Conservation (phyloP, 2,888 invertebrate species). For the Microctonus brassicae region DNA sequence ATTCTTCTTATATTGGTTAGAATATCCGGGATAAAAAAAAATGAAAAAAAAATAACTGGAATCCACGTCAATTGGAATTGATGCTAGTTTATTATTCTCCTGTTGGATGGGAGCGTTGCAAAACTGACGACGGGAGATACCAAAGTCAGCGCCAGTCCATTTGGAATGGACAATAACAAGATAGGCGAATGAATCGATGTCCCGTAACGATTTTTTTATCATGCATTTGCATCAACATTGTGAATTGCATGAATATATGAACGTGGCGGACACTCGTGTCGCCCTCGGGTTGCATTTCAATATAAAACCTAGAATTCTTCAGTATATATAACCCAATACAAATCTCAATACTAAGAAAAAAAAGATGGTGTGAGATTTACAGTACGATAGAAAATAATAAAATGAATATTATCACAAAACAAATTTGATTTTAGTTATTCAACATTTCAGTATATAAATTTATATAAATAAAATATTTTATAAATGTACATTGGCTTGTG, state of each 20-base stretch:
- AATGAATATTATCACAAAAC: background rate
- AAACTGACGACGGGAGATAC: conserved; percentile 4
- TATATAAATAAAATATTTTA: background rate
- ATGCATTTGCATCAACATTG: conserved; percentile 27
- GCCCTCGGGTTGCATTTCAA: conserved; percentile 16
- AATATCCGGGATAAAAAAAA: background rate
- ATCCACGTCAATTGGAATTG: background rate
- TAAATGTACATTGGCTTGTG: background rate
- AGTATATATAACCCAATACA: background rate
- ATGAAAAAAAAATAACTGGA: conserved; percentile 18
- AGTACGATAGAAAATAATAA: background rate
- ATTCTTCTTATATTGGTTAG: background rate
- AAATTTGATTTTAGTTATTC: background rate
- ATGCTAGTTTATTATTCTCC: background rate
- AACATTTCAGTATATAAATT: background rate
- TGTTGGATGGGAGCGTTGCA: background rate
- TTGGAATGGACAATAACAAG: conserved; percentile 27
- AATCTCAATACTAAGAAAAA: background rate
- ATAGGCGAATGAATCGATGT: conserved; percentile 23
- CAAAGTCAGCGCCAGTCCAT: background rate
- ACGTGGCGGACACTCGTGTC: conserved; percentile 8
- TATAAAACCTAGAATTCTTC: conserved; percentile 12
- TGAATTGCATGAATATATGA: conserved; percentile 29
- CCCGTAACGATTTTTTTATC: conserved; percentile 20
- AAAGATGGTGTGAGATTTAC: background rate